phyloP scores from a whole-genome alignment of 1,140 invertebrate species.

The Anagrus nilaparvatae region DNA sequence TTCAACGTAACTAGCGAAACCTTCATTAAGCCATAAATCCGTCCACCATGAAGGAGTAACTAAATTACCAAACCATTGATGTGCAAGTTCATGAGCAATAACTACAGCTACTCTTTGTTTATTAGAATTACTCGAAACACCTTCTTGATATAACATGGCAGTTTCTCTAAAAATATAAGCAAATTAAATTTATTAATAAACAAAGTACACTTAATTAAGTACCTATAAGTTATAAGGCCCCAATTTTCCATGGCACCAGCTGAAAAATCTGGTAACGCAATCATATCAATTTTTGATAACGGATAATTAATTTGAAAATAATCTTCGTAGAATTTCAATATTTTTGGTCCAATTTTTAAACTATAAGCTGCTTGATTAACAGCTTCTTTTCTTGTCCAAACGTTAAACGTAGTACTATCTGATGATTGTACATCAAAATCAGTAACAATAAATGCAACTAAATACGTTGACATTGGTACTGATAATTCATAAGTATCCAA shows the following conservation, averaged over 20 bases:
- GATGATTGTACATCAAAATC: conserved; percentile 34
- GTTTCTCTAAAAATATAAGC: conserved; percentile 79
- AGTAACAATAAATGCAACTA: conserved; percentile 81
- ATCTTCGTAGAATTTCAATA: conserved; percentile 71
- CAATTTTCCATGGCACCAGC: conserved; percentile 90
- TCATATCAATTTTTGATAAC: conserved; percentile 75
- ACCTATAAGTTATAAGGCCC: conserved; percentile 86
- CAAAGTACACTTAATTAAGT: conserved; percentile 10
- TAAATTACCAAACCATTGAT: conserved; percentile 52
- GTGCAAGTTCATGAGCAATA: conserved; percentile 54
- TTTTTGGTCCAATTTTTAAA: conserved; percentile 66
- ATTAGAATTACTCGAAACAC: conserved; percentile 53
- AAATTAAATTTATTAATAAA: conserved; percentile 30
- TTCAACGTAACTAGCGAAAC: conserved; percentile 45
- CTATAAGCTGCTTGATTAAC: conserved; percentile 72
- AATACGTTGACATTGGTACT: conserved; percentile 86
- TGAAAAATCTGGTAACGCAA: conserved; percentile 85
- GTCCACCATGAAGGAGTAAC: conserved; percentile 47
- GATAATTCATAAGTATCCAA: conserved; percentile 75
- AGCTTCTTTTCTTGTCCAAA: conserved; percentile 76
- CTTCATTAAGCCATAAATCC: conserved; percentile 56
- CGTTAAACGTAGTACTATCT: conserved; percentile 45
- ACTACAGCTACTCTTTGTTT: conserved; percentile 65
- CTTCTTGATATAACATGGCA: conserved; percentile 70
- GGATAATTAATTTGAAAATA: conserved; percentile 76